Evolutionary conservation across 2,888 invertebrate genomes (phyloP), one percentile per base, ranked within the genome.

Genomic region (Podabrus alpinus): DNA sequence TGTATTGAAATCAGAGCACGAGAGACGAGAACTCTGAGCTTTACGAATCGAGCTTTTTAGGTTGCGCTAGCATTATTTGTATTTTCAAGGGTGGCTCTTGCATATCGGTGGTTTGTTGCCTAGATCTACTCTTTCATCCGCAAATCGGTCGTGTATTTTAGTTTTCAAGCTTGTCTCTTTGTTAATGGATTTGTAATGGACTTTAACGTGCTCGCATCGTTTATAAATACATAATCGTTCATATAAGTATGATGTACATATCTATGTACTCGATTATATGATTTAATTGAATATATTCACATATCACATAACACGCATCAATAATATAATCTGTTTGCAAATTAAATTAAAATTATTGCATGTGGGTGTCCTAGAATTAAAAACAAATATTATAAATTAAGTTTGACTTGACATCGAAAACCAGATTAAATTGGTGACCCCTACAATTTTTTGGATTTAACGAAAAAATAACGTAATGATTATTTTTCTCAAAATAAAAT

Each of bases 1-100:
- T 84, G 82, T 84, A 84, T 85, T 85, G 85, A 85, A 85, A 85
- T 84, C 84, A 81, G 82, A 82, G 80, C 80, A 82, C 80, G 83
- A 82, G 77, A 77, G 77, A 74, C 77, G 77, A 68, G 75, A 79
- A 77, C 77, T 79, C 73, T 78, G 77, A 75, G 79, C 78, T 79
- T 77, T 77, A 78, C 78, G 78, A 75, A 76, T 72, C 78, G 77
- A 76, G 78, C 77, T 77, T 79, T 79, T 79, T 76, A 77, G 79
- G 77, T 71, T 78, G 76, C 75, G 79, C 78, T 80, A 80, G 81
- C 79, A 82, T 81, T 83, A 83, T 83, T 82, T 81, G 79, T 81
- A 80, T 81, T 82, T 79, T 79, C 79, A 76, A 80, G 77, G 74
- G 69, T 68, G 69, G 73, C 76, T 76, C 79, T 77, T 76, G 79